Base-by-base conservation (phyloP, 1,140 invertebrate species). In the Drosophila erecta region DNA sequence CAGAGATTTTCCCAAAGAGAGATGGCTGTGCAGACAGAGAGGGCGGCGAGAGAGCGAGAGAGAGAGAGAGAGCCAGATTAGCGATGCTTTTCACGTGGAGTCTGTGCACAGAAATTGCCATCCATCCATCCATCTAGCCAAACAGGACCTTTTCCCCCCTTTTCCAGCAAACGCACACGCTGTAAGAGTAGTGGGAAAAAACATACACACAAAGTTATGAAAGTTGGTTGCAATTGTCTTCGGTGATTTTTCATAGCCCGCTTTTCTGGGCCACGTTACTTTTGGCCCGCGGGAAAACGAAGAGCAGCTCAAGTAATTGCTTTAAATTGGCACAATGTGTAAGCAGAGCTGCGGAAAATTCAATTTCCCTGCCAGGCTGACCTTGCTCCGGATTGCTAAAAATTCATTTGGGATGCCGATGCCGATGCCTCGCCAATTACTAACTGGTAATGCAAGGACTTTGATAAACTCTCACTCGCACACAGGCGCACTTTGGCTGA, bases 241-340 rank as follows among this genome's bases (percentile, higher is more conserved):
- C 79, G 73, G 47, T 83, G 75, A 79, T 65, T 87, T 87, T 79
- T 61, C 76, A 73, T 84, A 70, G 84, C 79, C 67, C 72, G 81
- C 83, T 84, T 87, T 73, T 76, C 59, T 65, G 78, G 57, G 76
- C 57, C 59, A 56, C 44, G 37, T 12, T 17, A 27, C 37, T 43
- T 17, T 20, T 10, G 22, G 22, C 47, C 57, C 54, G 49, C 50
- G 54, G 59, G 37, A 14, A 33, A n/a, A 14, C 15, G 17, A 37
- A 11, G 7, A 41, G 41, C 22, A 15, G 62, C 58, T 44, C 59
- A 30, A 65, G 59, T 67, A 67, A 67, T 79, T 60, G 56, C 77
- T 75, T 50, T 79, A 84, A 85, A 84, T 84, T 84, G 80, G 43
- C 58, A 67, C 71, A 84, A 84, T 84, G 81, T 84, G 80, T 79